These are phyloP conservation scores for Acleris cristana DNA, from an alignment of 2,888 invertebrate genomes.

Conservation along the genomic window DNA sequence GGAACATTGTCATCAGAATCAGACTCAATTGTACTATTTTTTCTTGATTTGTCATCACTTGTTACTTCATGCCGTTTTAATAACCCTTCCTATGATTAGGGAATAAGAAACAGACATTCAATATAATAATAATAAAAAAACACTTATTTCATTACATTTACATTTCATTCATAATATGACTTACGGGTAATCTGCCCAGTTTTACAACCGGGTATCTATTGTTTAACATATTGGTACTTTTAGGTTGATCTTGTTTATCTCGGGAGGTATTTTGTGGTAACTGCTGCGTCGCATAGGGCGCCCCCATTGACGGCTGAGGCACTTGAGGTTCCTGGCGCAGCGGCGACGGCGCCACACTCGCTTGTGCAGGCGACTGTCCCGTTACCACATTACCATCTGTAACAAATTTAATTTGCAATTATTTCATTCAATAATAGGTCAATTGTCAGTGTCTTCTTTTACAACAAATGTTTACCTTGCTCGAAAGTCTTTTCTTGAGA, in stretches of 20 bases:
- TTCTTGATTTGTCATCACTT: slow-evolving; percentile 65
- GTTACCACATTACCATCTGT: slow-evolving; percentile 75
- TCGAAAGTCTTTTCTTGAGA: slow-evolving; percentile 72
- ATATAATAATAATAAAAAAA: background rate
- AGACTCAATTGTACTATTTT: slow-evolving; percentile 75
- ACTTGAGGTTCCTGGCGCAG: slow-evolving; percentile 79
- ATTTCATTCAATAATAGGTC: slow-evolving; percentile 2
- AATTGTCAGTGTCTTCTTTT: background rate
- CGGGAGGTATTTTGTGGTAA: slow-evolving; percentile 48
- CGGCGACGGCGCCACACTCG: slow-evolving; percentile 84
- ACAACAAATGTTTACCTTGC: slow-evolving; percentile 58
- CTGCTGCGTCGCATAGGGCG: slow-evolving; percentile 65
- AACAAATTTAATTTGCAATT: slow-evolving; percentile 37
- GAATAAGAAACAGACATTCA: slow-evolving; percentile 18
- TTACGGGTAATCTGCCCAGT: slow-evolving; percentile 78
- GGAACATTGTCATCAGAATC: slow-evolving; percentile 80
- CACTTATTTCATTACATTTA: too few relatives aligned
- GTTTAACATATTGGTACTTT: slow-evolving; percentile 58
- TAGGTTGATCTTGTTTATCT: slow-evolving; percentile 68
- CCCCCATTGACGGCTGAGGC: slow-evolving; percentile 79
- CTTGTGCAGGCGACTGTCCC: slow-evolving; percentile 86
- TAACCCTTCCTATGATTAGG: slow-evolving; percentile 67
- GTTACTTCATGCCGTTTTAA: slow-evolving; percentile 75
- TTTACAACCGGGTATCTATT: slow-evolving; percentile 78
- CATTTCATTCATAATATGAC: slow-evolving; percentile 44